Evolutionary conservation across 1,140 invertebrate species (phyloP).

Genomic region (Listronotus oregonensis): DNA sequence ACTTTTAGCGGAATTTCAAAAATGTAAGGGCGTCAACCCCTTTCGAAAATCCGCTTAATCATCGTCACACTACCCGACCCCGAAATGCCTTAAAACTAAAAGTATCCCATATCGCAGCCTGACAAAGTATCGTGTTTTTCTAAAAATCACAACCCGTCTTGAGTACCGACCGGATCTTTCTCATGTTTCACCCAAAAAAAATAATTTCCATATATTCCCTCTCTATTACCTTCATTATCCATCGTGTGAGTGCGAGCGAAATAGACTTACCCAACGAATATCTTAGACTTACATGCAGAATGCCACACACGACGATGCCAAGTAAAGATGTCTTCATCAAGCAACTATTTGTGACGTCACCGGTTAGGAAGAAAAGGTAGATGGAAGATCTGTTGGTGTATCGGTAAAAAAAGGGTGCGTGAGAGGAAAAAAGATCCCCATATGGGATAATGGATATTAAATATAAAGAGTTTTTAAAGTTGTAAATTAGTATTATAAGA

Average conservation of each 20-base stretch:
- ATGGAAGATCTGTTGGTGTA: background rate
- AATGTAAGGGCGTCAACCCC: too few species aligned
- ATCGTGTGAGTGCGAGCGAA: background rate
- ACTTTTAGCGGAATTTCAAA: too few species aligned
- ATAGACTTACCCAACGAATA: constrained; percentile 18
- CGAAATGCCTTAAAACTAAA: too few species aligned
- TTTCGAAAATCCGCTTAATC: too few species aligned
- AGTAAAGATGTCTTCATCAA: constrained; percentile 55
- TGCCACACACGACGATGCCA: constrained; percentile 53
- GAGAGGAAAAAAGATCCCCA: constrained; percentile 1
- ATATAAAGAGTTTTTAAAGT: constrained; percentile 17
- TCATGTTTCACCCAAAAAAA: too few species aligned
- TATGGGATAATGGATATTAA: constrained; percentile 24
- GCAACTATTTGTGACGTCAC: constrained; percentile 54
- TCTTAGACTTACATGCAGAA: constrained; percentile 31
- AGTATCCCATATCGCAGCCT: too few species aligned
- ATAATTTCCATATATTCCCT: too few species aligned
- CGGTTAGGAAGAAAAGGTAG: constrained; percentile 11
- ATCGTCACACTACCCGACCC: too few species aligned
- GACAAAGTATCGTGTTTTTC: too few species aligned
- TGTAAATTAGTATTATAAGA: constrained; percentile 33
- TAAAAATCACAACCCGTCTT: too few species aligned
- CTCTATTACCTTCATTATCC: too few species aligned
- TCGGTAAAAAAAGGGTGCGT: background rate
- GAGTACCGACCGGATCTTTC: too few species aligned